Base-by-base conservation (phyloP, 2,113 vertebrate species). In the Pangasianodon gigas region DNA sequence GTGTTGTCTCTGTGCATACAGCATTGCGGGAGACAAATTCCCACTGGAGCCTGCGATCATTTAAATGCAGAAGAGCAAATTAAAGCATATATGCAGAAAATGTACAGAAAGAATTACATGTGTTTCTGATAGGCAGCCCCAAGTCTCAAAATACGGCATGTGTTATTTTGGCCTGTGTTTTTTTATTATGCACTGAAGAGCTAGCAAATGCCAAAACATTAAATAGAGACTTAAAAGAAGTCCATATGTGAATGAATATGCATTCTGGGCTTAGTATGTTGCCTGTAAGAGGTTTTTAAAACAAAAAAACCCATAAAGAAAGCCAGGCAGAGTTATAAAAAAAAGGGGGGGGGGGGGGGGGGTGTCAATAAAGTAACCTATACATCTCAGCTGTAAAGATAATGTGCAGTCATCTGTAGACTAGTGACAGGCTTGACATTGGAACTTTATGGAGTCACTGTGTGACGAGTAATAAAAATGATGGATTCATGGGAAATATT, bases 241-340 rank as follows among this genome's bases (percentile, higher is more conserved):
- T 93, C 91, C 91, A 92, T 91, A 93, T 94, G 93, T 83, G 9
- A 83, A 58, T 91, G 92, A 93, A 87, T 91, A 92, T 87, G 79
- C 79, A 88, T 92, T 85, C 81, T 41, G 75, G 44, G 56, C 81
- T 85, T 81, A 89, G 82, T 77, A 65, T 71, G 88, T 93, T 89
- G 80, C 75, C 85, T 84, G 51, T 81, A 52, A 91, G 87, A 65
- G 58, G 89, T 84, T 79, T 87, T 52, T 85, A 90, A 86, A 89
- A 90, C 60, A 85, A 87, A 89, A 85, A 87, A 89, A 65, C 26
- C 75, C 80, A 75, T 71, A 90, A 90, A 87, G 21, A 77, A 87
- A 54, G 77, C 19, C 51, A 74, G 77, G n/a, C n/a, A 51, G 86
- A 41, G 67, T 90, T 44, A 48, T 79, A 60, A 62, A 75, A 54